Base-by-base conservation (phyloP, 2,888 invertebrate genomes). In the Oxyteleia sp. region DNA sequence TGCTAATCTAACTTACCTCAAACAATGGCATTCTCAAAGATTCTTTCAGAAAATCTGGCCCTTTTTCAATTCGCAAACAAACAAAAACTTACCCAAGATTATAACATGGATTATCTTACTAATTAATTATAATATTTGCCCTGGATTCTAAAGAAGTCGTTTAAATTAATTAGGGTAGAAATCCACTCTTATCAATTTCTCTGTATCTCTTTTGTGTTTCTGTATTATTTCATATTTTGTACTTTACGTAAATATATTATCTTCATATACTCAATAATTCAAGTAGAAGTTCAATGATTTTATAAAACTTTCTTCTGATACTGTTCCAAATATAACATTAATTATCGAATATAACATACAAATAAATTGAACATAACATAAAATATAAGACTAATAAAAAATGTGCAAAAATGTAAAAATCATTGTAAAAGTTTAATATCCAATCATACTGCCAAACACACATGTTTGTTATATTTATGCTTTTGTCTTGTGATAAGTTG, bases 151-250 rank as follows among this genome's bases (percentile, higher is more conserved):
- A 32, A 68, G 23, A 69, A 45, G 47, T 71, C n/a, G 38, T 71
- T 71, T 47, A 49, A 71, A 38, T 47, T 71, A 71, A 71, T 59
- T 47, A 59, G 53, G 23, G 69, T 38, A 47, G 69, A 69, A 71
- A 49, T 1, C 23, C 49, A 47, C 69, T 59, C 57, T 59, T 49
- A 13, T 11, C 20, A 71, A 71, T 18, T 47, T 35, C 47, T 71
- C 11, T 23, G n/a, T 47, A 35, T 41, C 5, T 47, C 47, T 38
- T 57, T 57, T 45, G 29, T 57, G 32, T 32, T 23, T 13, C 16
- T n/a, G 13, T 35, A 69, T 45, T 55, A 69, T 57, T 66, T 23
- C 16, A 69, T 43, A 57, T 41, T 57, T 69, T 29, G 53, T 11
- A 18, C 32, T n/a, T n/a, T n/a, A 53, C 11, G 11, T 53, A 29